Evolutionary conservation across 1,140 invertebrate species (phyloP).

Genomic region (Drosophila parvula): DNA sequence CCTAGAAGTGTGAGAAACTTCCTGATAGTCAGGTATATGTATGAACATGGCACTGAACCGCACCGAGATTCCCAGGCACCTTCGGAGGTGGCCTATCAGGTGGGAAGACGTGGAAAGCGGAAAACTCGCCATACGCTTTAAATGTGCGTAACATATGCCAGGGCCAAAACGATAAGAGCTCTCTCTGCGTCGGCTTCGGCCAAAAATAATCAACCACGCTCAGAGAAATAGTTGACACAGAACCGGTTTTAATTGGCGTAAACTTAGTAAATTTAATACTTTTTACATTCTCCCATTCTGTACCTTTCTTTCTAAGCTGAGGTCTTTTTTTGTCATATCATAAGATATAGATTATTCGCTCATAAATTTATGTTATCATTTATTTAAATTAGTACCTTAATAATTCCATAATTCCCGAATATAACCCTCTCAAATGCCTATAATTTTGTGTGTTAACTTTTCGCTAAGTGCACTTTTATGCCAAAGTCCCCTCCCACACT

Average conservation of each 20-base stretch:
- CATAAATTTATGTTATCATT: neutral
- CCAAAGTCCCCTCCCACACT: conserved; percentile 13
- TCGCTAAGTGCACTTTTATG: conserved; percentile 10
- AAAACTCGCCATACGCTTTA: conserved; percentile 79
- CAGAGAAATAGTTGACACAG: neutral
- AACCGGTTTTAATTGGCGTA: neutral
- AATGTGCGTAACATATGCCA: conserved; percentile 82
- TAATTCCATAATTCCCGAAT: neutral
- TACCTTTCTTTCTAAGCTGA: neutral
- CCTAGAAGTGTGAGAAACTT: conserved; percentile 65
- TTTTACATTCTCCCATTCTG: too few relatives aligned
- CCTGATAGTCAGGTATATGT: conserved; percentile 36
- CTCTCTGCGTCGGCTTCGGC: conserved; percentile 35
- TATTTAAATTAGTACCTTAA: neutral
- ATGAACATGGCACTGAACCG: conserved; percentile 4
- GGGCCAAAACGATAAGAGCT: conserved; percentile 67
- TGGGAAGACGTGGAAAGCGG: conserved; percentile 42
- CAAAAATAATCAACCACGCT: conserved; percentile 35
- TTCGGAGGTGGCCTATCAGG: conserved; percentile 45
- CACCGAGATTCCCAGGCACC: conserved; percentile 51
- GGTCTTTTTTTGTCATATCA: accelerated
- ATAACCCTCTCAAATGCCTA: too few relatives aligned
- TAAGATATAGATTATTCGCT: neutral
- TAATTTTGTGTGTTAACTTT: neutral
- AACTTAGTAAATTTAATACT: too few relatives aligned